Evolutionary conservation across 2,797 vertebrate genomes (phyloP).

Genomic region (Catharus ustulatus): DNA sequence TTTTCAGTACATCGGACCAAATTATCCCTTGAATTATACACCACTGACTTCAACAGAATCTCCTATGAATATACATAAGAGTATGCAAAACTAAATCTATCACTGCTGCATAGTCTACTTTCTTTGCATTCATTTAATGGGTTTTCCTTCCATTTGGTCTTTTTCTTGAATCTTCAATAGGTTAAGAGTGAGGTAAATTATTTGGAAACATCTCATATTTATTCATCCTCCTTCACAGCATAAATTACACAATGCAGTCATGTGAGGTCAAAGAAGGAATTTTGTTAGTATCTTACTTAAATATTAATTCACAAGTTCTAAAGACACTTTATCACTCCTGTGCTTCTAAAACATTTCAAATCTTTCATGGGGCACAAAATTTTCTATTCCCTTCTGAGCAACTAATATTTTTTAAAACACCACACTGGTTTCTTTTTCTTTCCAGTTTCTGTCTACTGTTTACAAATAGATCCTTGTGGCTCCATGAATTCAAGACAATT

Average conservation of each 20-base stretch:
- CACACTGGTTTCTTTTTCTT: not conserved
- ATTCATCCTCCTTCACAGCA: not conserved
- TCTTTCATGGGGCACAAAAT: not conserved
- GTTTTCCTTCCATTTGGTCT: not conserved
- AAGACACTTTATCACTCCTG: not conserved
- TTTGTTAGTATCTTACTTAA: not conserved
- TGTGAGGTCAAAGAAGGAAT: not conserved
- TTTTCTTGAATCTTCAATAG: not conserved
- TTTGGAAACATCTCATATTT: not conserved
- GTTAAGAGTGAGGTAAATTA: not conserved
- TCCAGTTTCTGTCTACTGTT: not conserved
- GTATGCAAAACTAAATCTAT: not conserved
- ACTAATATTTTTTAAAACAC: not conserved
- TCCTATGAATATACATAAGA: not conserved
- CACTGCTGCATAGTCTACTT: not conserved
- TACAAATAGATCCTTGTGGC: not conserved
- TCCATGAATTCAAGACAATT: not conserved
- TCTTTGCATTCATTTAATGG: not conserved
- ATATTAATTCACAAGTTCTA: not conserved
- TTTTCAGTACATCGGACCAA: not conserved
- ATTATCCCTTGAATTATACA: not conserved
- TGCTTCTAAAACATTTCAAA: not conserved
- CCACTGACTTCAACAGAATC: not conserved
- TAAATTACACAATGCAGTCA: not conserved
- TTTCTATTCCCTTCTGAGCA: not conserved